A percentile compares a stretch with the other conserved stretches of the same genome.
Evolutionary conservation across 2,113 vertebrate genomes (phyloP).

Genomic region (Rallus limicola): DNA sequence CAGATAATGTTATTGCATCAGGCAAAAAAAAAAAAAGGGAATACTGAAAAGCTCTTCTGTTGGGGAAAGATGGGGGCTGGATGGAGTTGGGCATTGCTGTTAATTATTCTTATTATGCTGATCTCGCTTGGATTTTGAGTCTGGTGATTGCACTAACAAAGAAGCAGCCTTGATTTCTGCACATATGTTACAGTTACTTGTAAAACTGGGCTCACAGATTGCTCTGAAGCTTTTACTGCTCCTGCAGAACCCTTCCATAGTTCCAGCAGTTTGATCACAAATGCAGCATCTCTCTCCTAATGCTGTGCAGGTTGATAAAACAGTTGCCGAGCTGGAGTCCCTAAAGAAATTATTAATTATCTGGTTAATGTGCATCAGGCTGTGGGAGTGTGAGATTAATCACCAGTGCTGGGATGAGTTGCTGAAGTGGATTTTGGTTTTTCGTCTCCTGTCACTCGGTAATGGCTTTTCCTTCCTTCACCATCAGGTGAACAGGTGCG

Average conservation of each 20-base stretch:
- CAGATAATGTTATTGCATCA: neutral
- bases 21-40: neutral
- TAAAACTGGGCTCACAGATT: constrained; percentile 9
- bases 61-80: neutral
- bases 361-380: constrained; percentile 97
- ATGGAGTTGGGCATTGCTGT: neutral
- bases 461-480: constrained; percentile 84
- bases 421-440: constrained; percentile 88
- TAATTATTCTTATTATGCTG: constrained; percentile 17
- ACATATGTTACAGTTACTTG: neutral
- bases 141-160: neutral
- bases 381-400: constrained; percentile 95
- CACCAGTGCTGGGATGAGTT: constrained; percentile 85
- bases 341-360: constrained; percentile 99
- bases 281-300: constrained; percentile 64
- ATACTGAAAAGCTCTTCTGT: neutral
- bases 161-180: neutral
- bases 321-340: constrained; percentile 88
- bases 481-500: constrained; percentile 85
- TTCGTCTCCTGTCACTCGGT: constrained; percentile 83
- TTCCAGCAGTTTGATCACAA: constrained; percentile 71
- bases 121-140: neutral
- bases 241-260: constrained; percentile 23
- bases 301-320: constrained; percentile 88
- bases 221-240: constrained; percentile 38